Percentiles rank a stretch among this genome's conserved stretches.
Evolutionary conservation across 2,797 vertebrate species (phyloP).

Genomic region (Eulemur albifrons): DNA sequence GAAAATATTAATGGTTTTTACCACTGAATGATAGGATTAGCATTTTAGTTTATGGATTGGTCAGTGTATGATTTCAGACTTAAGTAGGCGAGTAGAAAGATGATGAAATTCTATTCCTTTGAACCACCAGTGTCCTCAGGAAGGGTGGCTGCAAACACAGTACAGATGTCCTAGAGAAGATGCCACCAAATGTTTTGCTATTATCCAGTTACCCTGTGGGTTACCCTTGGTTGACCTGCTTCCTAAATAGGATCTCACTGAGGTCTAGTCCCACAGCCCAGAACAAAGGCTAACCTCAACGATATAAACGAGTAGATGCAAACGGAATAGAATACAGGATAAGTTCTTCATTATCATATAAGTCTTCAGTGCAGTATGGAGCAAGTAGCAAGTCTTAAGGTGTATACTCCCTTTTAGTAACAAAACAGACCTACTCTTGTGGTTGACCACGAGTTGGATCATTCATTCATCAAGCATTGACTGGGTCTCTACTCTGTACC

Average conservation of each 20-base stretch:
- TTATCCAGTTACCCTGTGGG: background rate
- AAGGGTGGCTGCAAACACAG: background rate
- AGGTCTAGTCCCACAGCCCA: background rate
- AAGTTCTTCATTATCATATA: background rate
- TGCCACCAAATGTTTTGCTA: background rate
- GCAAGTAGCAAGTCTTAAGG: background rate
- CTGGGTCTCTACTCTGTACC: background rate
- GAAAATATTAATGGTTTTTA: background rate
- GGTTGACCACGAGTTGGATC: background rate
- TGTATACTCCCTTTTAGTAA: background rate
- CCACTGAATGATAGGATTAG: background rate
- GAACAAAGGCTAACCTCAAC: background rate
- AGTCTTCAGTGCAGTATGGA: background rate
- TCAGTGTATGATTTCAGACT: background rate
- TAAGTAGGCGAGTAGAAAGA: background rate
- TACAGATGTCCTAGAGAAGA: background rate
- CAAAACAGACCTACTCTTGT: background rate
- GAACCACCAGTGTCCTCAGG: background rate
- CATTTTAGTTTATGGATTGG: background rate
- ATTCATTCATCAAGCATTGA: background rate
- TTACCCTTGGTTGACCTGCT: background rate
- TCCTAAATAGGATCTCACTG: background rate
- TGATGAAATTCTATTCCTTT: background rate
- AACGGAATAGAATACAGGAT: background rate
- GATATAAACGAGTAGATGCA: background rate